Evolutionary conservation across 2,888 invertebrate genomes (phyloP), one percentile per base, ranked within the genome.

Genomic region (Adineta ricciae): DNA sequence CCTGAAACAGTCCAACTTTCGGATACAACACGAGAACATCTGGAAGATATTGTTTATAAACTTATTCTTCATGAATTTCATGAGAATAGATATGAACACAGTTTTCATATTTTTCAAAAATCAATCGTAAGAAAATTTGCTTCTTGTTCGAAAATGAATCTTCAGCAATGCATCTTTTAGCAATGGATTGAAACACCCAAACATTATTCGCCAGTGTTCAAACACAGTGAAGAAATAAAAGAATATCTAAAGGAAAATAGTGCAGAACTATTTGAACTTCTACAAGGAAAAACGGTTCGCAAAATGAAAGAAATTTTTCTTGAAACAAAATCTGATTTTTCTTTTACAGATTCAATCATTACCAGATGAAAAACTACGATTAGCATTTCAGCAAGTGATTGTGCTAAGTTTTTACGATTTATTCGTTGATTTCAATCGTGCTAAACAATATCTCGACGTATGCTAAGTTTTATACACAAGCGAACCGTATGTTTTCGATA

Each of bases 371-470:
- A 78, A 78, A 78, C 41, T 78, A 9, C 73, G 73, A 38, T 21
- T 78, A 41, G 36, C 73, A 24, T 78, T 78, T 41, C 73, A 78
- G 41, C 73, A 78, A 78, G 38, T 78, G 41, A 38, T 78, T 78
- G 73, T 78, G 21, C n/a, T 78, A 21, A 41, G 73, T 78, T 78
- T 78, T 21, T 78, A 38, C 7, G 73, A 78, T 78, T 41, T 78
- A 11, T 78, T 38, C 24, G 73, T 38, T 41, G 41, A 78, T 78
- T 78, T 38, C 24, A 36, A 41, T 78, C 73, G 41, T 21, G 73
- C 73, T 24, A 78, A 78, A 78, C 73, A 78, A 78, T 78, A 41
- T 78, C 73, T 78, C 14, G 73, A 78, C 24, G 73, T 78, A 78
- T 24, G 73, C 24, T 41, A 19, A 21, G 11, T 21, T 32, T 0